phyloP scores from a whole-genome alignment of 2,888 invertebrate species.

The Steinernema scapterisci region DNA sequence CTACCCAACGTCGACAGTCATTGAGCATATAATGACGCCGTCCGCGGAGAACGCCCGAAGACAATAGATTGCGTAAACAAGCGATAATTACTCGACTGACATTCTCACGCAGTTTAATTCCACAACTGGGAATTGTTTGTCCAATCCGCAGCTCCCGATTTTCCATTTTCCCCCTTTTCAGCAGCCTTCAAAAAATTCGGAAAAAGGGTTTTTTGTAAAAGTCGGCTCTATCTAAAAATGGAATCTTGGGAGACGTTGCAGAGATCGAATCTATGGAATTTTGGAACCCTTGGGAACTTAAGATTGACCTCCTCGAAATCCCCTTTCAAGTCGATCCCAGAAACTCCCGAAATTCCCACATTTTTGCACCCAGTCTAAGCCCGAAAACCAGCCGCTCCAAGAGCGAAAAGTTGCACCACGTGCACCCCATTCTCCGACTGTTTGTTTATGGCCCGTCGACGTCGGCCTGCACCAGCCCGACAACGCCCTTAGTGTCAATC shows the following conservation, averaged over 20 bases:
- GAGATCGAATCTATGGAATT: too few species aligned
- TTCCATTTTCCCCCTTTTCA: too few species aligned
- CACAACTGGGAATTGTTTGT: neutral
- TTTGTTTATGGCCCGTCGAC: conserved; percentile 15
- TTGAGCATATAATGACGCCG: conserved; percentile 30
- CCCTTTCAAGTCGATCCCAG: too few species aligned
- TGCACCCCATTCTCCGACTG: too few species aligned
- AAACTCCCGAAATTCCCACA: too few species aligned
- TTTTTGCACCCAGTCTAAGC: neutral
- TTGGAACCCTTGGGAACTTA: too few species aligned
- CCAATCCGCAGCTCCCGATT: too few species aligned
- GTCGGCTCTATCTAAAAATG: neutral
- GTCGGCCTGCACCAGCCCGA: too few species aligned
- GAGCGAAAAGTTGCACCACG: neutral
- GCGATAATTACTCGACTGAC: conserved; percentile 30
- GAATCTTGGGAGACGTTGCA: neutral
- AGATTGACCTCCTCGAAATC: too few species aligned
- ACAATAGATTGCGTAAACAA: conserved; percentile 32
- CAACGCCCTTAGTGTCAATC: neutral
- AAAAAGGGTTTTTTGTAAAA: too few species aligned
- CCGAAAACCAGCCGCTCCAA: neutral
- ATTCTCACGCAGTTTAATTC: conserved; percentile 28
- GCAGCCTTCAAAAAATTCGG: too few species aligned
- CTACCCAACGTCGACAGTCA: conserved; percentile 11
- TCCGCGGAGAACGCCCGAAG: conserved; percentile 26